These are phyloP conservation scores for Lethenteron reissneri DNA, from an alignment of 2,113 vertebrate species.

Conservation along the genomic window DNA sequence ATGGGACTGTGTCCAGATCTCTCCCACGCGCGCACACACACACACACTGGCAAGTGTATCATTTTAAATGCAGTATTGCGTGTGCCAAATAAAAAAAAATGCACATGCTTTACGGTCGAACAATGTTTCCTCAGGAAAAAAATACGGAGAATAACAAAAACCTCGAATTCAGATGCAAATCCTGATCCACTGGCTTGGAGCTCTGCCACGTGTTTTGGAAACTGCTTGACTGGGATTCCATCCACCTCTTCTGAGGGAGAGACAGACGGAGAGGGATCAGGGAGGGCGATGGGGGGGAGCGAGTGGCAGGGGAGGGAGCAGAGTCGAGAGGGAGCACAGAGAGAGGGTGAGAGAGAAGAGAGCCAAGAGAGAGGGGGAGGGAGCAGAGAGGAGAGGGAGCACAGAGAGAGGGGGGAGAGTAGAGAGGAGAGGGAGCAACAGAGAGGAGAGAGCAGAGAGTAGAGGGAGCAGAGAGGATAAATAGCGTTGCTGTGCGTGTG, in stretches of 20 bases:
- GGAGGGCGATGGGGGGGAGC: background rate
- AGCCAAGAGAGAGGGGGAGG: background rate
- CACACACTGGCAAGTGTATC: too few species aligned
- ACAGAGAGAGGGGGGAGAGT: background rate
- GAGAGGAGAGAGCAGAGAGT: too few species aligned
- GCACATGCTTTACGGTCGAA: too few species aligned
- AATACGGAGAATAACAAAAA: background rate
- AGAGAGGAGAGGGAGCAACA: too few species aligned
- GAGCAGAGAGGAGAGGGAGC: background rate
- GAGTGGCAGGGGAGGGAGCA: background rate
- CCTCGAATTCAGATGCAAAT: slow-evolving; percentile 5
- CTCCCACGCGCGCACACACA: too few species aligned
- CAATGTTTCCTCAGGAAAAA: too few species aligned
- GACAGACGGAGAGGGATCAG: slow-evolving; percentile 1
- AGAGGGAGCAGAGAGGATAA: too few species aligned
- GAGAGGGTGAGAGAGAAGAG: background rate
- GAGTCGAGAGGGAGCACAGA: background rate
- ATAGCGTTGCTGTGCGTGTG: too few species aligned
- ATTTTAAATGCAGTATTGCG: too few species aligned
- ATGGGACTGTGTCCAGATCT: too few species aligned
- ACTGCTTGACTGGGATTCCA: slow-evolving; percentile 3
- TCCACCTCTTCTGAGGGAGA: slow-evolving; percentile 2
- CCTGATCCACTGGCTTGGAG: slow-evolving; percentile 1
- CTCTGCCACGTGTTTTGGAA: slow-evolving; percentile 2
- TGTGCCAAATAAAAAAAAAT: too few species aligned